These are phyloP conservation scores for Ctenicera cuprea DNA, from an alignment of 2,888 invertebrate genomes.

Conservation along the genomic window DNA sequence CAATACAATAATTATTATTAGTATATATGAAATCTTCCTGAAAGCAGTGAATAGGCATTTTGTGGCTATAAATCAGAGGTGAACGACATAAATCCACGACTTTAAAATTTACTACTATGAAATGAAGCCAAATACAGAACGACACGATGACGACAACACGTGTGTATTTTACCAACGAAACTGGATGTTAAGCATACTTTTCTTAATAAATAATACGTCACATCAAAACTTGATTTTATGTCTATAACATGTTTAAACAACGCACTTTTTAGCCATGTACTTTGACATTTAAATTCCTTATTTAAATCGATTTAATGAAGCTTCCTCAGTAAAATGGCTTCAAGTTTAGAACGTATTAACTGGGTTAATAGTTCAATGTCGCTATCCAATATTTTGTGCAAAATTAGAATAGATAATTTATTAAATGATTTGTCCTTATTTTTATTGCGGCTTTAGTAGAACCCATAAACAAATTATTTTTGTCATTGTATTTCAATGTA, in stretches of 20 bases:
- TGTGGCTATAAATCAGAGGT: too few relatives aligned
- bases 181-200: background rate
- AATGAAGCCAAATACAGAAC: too few relatives aligned
- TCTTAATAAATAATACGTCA: background rate
- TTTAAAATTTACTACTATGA: too few relatives aligned
- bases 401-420: conserved; percentile 27
- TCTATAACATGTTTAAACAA: background rate
- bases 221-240: background rate
- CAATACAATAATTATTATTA: too few relatives aligned
- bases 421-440: conserved; percentile 10
- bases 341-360: conserved; percentile 37
- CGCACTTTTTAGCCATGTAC: conserved; percentile 16
- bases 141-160: too few relatives aligned
- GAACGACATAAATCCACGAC: too few relatives aligned
- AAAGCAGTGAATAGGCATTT: too few relatives aligned
- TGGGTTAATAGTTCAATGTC: conserved; percentile 48
- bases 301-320: conserved; percentile 22
- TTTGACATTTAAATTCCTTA: conserved; percentile 38
- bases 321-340: conserved; percentile 32
- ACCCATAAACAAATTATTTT: background rate
- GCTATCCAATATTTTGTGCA: conserved; percentile 29
- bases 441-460: background rate
- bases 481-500: background rate
- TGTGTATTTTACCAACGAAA: too few relatives aligned
- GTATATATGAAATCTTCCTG: too few relatives aligned